Evolutionary conservation across 2,888 invertebrate species (phyloP).

Genomic region (Conistra vaccinii): DNA sequence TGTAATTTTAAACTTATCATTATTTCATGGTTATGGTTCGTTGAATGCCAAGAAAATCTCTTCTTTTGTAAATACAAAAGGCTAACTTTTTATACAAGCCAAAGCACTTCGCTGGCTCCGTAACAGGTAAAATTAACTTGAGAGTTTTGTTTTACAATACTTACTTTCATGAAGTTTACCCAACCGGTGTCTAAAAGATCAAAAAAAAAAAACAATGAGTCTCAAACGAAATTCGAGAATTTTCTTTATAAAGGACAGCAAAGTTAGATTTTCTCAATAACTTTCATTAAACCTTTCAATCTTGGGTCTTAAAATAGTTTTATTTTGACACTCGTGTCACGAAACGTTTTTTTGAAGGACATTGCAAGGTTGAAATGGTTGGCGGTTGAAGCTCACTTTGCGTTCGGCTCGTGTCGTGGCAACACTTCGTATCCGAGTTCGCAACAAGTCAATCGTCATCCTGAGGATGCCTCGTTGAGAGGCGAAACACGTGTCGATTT

Average conservation of each 20-base stretch:
- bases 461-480: too few relatives aligned
- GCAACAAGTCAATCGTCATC: too few relatives aligned
- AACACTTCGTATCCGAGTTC: too few relatives aligned
- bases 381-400: too few relatives aligned
- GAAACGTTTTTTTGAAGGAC: constrained; percentile 4
- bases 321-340: not conserved
- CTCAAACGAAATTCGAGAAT: constrained; percentile 10
- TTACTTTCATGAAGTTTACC: constrained; percentile 37
- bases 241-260: not conserved
- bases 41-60: constrained; percentile 28
- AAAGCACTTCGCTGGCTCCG: constrained; percentile 46
- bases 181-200: constrained; percentile 10
- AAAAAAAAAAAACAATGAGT: constrained; percentile 8
- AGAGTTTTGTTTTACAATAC: constrained; percentile 46
- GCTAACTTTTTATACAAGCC: constrained; percentile 54
- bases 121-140: constrained; percentile 54
- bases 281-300: constrained; percentile 1
- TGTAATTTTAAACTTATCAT: not conserved
- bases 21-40: constrained; percentile 5
- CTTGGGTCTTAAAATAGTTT: constrained; percentile 8
- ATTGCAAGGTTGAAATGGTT: not conserved
- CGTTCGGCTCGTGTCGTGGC: too few relatives aligned
- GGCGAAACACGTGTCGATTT: too few relatives aligned
- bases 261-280: constrained; percentile 6
- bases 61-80: constrained; percentile 37